Conservation (phyloP, 2,797 vertebrate genomes). For the Chaetophractus vellerosus region DNA sequence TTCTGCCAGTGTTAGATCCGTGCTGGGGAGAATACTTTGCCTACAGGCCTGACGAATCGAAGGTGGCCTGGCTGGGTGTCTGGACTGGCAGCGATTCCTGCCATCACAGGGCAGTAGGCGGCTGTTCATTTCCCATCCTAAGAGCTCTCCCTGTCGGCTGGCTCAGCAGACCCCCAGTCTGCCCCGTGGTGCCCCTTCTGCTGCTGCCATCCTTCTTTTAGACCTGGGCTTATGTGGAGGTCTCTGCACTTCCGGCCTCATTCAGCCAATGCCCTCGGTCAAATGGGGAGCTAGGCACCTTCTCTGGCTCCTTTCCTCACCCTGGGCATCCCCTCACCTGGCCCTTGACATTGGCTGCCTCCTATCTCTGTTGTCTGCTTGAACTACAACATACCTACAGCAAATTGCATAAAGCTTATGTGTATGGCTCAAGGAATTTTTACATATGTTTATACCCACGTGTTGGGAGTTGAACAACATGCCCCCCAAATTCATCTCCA, state of each 20-base stretch:
- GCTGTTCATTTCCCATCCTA: neutral
- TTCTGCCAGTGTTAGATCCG: neutral
- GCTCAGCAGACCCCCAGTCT: neutral
- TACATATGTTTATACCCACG: neutral
- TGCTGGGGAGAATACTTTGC: neutral
- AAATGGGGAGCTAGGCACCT: neutral
- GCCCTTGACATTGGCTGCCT: neutral
- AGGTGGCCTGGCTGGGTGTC: neutral
- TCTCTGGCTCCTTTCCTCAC: neutral
- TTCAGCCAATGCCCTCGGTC: neutral
- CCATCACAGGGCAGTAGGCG: neutral
- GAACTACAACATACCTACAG: neutral
- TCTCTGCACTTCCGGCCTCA: neutral
- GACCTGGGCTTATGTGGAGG: neutral
- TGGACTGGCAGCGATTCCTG: neutral
- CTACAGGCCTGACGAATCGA: neutral
- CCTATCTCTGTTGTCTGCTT: conserved; percentile 7
- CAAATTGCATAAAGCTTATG: neutral
- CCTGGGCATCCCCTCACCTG: neutral
- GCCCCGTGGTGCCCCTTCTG: no score
- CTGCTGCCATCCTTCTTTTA: neutral
- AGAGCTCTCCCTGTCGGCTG: neutral
- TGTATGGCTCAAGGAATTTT: neutral
- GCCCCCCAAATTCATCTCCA: no score
- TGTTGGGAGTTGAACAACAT: no score